Evolutionary conservation across 1,140 invertebrate genomes (phyloP).

Genomic region (Drosophila sproati): DNA sequence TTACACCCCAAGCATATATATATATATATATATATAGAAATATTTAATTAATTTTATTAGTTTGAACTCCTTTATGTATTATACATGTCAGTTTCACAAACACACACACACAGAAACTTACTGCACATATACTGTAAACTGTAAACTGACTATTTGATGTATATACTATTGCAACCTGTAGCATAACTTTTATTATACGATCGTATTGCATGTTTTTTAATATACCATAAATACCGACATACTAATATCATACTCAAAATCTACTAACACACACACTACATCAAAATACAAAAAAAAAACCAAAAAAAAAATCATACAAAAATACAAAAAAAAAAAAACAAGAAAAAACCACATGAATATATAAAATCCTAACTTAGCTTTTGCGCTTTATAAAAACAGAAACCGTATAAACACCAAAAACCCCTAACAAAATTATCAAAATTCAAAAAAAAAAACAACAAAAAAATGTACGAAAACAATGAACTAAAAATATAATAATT

Average conservation of each 20-base stretch:
- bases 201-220: slow-evolving; percentile 21
- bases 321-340: slow-evolving; percentile 28
- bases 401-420: slow-evolving; percentile 20
- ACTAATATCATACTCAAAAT: slow-evolving; percentile 3
- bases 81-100: background rate
- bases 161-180: slow-evolving; percentile 2
- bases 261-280: slow-evolving; percentile 24
- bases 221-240: slow-evolving; percentile 3
- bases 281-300: slow-evolving; percentile 27
- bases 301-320: slow-evolving; percentile 6
- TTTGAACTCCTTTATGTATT: background rate
- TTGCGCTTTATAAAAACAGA: slow-evolving; percentile 60
- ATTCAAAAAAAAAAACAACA: slow-evolving; percentile 20
- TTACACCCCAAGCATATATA: too few relatives aligned
- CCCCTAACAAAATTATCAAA: slow-evolving; percentile 26
- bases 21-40: background rate
- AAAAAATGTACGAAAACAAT: slow-evolving; percentile 14
- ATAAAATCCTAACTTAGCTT: slow-evolving; percentile 34
- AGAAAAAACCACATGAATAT: slow-evolving; percentile 13
- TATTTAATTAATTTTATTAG: background rate
- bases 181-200: slow-evolving; percentile 6
- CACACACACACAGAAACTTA: slow-evolving; percentile 20
- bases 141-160: background rate
- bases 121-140: background rate
- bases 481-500: slow-evolving; percentile 46